Evolutionary conservation across 2,888 invertebrate species (phyloP).

Genomic region (Apomyelois bistriatella): DNA sequence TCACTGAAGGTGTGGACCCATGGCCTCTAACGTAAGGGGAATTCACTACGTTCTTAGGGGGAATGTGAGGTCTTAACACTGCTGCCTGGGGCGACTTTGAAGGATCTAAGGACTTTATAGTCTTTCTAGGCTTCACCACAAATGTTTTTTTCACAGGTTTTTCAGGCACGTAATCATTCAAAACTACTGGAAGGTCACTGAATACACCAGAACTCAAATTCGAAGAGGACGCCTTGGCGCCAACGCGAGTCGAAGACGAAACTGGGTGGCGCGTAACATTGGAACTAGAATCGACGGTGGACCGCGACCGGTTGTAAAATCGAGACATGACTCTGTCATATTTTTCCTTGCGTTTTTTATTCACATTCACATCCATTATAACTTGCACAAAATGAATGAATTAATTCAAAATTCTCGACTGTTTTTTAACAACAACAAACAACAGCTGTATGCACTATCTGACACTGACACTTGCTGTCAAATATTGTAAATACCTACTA

Average conservation of each 20-base stretch:
- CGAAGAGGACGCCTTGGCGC: slow-evolving; percentile 61
- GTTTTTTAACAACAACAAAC: background rate
- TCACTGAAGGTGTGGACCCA: slow-evolving; percentile 47
- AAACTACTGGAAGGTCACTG: slow-evolving; percentile 59
- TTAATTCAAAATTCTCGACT: background rate
- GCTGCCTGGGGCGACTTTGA: slow-evolving; percentile 40
- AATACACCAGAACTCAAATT: slow-evolving; percentile 47
- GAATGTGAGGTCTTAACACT: slow-evolving; percentile 17
- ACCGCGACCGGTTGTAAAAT: slow-evolving; percentile 40
- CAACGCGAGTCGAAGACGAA: slow-evolving; percentile 44
- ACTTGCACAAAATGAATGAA: slow-evolving; percentile 13
- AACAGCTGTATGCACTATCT: too few species aligned
- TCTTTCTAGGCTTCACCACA: slow-evolving; percentile 59
- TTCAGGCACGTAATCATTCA: slow-evolving; percentile 53
- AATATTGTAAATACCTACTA: too few species aligned
- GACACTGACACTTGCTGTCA: too few species aligned
- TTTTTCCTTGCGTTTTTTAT: slow-evolving; percentile 31
- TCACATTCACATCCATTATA: slow-evolving; percentile 27
- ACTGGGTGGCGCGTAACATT: slow-evolving; percentile 55
- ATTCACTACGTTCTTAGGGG: slow-evolving; percentile 21
- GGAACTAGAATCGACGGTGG: slow-evolving; percentile 43
- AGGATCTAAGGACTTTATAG: slow-evolving; percentile 58
- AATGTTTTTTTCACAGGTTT: slow-evolving; percentile 36
- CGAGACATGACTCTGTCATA: slow-evolving; percentile 68
- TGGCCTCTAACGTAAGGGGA: slow-evolving; percentile 29